These are phyloP conservation scores for Lindbergichthys nudifrons DNA, from an alignment of 2,797 vertebrate genomes.

Conservation along the genomic window DNA sequence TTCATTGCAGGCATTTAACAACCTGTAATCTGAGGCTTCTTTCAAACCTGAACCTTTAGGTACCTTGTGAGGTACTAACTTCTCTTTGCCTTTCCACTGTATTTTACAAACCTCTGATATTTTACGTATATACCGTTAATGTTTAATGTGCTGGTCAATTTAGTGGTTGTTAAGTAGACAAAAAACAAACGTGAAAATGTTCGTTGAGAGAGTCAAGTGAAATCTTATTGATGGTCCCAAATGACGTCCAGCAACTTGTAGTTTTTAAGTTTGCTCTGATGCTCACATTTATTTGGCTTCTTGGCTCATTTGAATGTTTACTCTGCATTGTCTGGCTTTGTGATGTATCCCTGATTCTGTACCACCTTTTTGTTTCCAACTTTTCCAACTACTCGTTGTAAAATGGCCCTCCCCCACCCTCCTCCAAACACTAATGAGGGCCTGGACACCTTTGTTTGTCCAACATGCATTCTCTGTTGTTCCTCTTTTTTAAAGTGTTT, in stretches of 20 bases:
- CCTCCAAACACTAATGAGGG: slow-evolving; percentile 1
- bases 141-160: not conserved
- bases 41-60: not conserved
- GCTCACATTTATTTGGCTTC: not conserved
- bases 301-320: not conserved
- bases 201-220: not conserved
- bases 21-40: slow-evolving; percentile 4
- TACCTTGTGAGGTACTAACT: not conserved
- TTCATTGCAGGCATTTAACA: slow-evolving; percentile 1
- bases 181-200: not conserved
- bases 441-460: not conserved
- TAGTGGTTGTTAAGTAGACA: not conserved
- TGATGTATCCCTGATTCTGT: not conserved
- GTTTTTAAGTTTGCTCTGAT: not conserved
- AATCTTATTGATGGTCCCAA: not conserved
- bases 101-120: not conserved
- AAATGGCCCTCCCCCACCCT: not conserved
- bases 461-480: not conserved
- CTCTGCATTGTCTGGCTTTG: not conserved
- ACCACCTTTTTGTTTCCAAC: slow-evolving; percentile 3
- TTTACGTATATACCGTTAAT: not conserved
- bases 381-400: not conserved
- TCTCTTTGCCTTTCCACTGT: not conserved
- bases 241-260: not conserved
- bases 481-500: no score